Base-by-base conservation (phyloP, 2,797 vertebrate species). In the Tauraco hartlaubi region DNA sequence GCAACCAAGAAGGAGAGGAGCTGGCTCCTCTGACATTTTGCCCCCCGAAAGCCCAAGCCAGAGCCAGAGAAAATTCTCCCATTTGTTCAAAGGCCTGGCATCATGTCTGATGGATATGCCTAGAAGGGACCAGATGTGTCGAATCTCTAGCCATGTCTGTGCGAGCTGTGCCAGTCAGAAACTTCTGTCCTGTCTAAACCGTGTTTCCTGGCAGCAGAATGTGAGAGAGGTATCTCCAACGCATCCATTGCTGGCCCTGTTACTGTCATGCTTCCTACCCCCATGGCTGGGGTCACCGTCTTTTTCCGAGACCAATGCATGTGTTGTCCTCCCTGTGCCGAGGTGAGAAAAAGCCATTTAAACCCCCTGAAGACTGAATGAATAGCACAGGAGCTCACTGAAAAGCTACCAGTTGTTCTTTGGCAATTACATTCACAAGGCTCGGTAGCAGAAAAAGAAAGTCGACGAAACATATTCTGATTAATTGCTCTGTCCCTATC, bases 351-450 rank as follows among this genome's bases (percentile, higher is more conserved):
- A 97, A 95, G 71, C 21, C 23, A 31, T 71, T 92, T 88, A 78
- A 83, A 91, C 54, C 75, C 52, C 62, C 29, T 31, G 72, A 74
- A 94, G 75, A 74, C 73, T 61, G 85, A 96, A 83, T 18, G 39
- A 85, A 83, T 35, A 92, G 83, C 88, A 91, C 52, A 93, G 95
- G 90, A 96, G 63, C 89, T 96, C 92, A 91, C 75, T 64, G 37
- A 33, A 95, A 96, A 93, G 73, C 85, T 76, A 85, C 79, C 72
- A 80, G 85, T 79, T 71, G 35, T 39, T 77, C 68, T 91, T 94
- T 86, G 94, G 90, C 90, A 92, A 80, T 77, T 81, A 71, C n/a
- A 49, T 96, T 90, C 92, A 89, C 26, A 78, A 56, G 29, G 80
- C 39, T 95, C 18, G 44, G 43, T 93, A 90, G 92, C n/a, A 91